Conservation (phyloP, 2,113 vertebrate species). For the Gavialis gangeticus region DNA sequence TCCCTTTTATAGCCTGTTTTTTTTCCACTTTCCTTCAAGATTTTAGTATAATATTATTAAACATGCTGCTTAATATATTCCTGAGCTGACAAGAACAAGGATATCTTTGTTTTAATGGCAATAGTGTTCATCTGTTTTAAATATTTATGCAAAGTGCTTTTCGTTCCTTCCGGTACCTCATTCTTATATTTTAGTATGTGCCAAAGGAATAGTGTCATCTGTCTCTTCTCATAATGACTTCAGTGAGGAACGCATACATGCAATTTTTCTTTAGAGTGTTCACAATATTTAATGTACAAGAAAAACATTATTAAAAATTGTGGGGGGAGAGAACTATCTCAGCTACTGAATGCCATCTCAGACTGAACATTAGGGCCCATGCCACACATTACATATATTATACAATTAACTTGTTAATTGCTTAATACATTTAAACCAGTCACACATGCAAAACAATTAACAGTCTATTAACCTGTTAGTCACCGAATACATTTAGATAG, state of each 20-base stretch:
- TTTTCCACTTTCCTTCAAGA: constrained; percentile 1
- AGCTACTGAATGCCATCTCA: background rate
- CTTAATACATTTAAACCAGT: too few species aligned
- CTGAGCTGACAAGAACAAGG: background rate
- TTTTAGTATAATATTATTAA: background rate
- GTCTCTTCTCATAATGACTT: background rate
- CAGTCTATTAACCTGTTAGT: too few species aligned
- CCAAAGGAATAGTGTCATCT: background rate
- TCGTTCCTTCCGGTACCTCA: background rate
- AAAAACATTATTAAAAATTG: background rate
- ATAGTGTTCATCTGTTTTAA: background rate
- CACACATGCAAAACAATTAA: too few species aligned
- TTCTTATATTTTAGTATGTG: background rate
- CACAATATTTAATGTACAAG: background rate
- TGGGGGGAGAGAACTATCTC: background rate
- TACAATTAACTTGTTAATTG: too few species aligned
- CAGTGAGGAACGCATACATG: background rate
- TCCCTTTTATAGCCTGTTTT: constrained; percentile 18
- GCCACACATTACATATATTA: too few species aligned
- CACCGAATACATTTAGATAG: too few species aligned
- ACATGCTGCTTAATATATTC: constrained; percentile 25
- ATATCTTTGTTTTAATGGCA: background rate
- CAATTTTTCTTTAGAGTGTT: background rate
- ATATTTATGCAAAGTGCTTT: background rate
- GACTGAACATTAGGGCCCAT: background rate